Base-by-base conservation (phyloP, 2,797 vertebrate species). In the Sebastes baramenuke region DNA sequence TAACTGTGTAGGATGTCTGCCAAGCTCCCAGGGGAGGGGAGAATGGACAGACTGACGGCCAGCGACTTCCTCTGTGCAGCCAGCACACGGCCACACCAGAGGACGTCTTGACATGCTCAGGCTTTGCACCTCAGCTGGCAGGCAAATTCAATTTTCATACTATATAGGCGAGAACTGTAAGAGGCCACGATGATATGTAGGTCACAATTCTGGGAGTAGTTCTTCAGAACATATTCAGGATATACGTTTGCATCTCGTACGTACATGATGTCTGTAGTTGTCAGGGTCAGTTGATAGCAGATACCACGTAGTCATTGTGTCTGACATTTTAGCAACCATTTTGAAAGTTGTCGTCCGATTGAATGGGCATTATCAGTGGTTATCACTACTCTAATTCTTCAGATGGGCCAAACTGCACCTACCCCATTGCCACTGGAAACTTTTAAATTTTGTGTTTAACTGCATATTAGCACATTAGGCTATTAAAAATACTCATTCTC, bases 1-100 rank as follows among this genome's bases (percentile, higher is more conserved):
- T 86, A 86, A 85, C 77, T 77, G 76, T 80, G 46, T 34, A 69
- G 80, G 70, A 77, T 62, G 25, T 80, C 67, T 87, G 80, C 80
- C 78, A 80, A 75, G 62, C 11, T 82, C 79, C 60, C 2, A 2
- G 30, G 60, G 68, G 80, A 42, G 38, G 38, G 38, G 38, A 1
- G 38, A 42, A 16, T 42, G 38, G 38, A 42, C 38, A 42, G 46
- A 49, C 7, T 49, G 18, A 49, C 16, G 18, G 18, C 46, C 18
- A 42, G 38, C 0, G 8, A 49, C 46, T 49, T 49, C 46, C 46
- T 49, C 49, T 52, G 20, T 52, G 49, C 49, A 52, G 49, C 49
- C 20, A n/a, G 49, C 49, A 9, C 14, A n/a, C 9, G 20, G 49
- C 18, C 8, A n/a, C 49, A 52, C 20, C 83, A 85, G 72, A 86